Percentiles rank a stretch among this genome's conserved stretches.
These are phyloP conservation scores for Pelosia muscerda DNA, from an alignment of 2,888 invertebrate genomes.

Conservation along the genomic window DNA sequence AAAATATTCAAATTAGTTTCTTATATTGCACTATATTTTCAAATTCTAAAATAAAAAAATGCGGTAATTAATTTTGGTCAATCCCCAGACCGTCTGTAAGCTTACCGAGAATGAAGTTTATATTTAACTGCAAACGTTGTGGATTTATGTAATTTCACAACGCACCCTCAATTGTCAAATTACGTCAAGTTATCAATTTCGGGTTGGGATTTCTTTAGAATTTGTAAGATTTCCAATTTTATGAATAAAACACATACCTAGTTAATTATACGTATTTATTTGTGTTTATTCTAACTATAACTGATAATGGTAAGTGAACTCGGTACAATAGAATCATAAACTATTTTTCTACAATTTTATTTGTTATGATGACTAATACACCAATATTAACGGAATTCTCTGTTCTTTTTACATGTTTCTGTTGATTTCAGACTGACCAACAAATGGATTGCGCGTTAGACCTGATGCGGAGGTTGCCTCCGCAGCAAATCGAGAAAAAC, in stretches of 20 bases:
- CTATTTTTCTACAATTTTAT: constrained; percentile 47
- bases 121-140: background rate
- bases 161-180: constrained; percentile 51
- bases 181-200: constrained; percentile 60
- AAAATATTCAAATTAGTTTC: too few species aligned
- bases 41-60: too few species aligned
- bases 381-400: constrained; percentile 56
- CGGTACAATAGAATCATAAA: constrained; percentile 26
- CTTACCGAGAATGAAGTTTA: constrained; percentile 11
- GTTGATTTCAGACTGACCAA: constrained; percentile 92
- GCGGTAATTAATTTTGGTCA: too few species aligned
- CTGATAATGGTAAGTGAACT: constrained; percentile 63
- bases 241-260: constrained; percentile 38
- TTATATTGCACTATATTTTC: too few species aligned
- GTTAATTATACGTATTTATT: constrained; percentile 42
- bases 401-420: constrained; percentile 53
- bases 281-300: constrained; percentile 38
- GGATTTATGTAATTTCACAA: constrained; percentile 31
- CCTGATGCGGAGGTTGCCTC: constrained; percentile 99
- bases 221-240: constrained; percentile 40
- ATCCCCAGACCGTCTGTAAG: too few species aligned
- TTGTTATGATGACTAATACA: constrained; percentile 84
- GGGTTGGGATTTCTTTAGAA: constrained; percentile 57
- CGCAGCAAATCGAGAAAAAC: constrained; percentile 99
- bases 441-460: constrained; percentile 99